Conservation (phyloP, 1,140 invertebrate genomes). For the Aradophagus sp. region DNA sequence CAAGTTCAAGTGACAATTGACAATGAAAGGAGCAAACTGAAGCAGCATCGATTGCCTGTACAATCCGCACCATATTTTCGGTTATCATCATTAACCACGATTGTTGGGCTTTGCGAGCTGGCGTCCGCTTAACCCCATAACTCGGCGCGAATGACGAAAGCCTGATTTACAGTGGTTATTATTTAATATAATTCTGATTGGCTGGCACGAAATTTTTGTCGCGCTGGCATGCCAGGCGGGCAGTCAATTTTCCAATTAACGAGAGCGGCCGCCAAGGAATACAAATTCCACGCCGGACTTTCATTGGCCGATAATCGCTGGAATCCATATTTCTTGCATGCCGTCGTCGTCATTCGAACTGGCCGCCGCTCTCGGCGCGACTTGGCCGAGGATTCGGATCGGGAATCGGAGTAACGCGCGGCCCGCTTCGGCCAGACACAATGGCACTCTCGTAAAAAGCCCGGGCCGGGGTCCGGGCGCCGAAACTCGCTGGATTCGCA, state of each 20-base stretch:
- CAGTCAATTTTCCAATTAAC: constrained; percentile 60
- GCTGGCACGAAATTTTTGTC: constrained; percentile 45
- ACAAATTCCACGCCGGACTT: constrained; percentile 56
- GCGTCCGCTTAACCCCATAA: constrained; percentile 25
- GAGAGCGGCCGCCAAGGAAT: constrained; percentile 57
- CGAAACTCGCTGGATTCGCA: constrained; percentile 63
- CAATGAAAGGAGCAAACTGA: too few relatives aligned
- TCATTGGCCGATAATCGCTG: constrained; percentile 59
- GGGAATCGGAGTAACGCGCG: constrained; percentile 59
- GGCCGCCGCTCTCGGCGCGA: constrained; percentile 32
- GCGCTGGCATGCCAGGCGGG: constrained; percentile 42
- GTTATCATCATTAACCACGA: constrained; percentile 43
- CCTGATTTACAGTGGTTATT: constrained; percentile 53
- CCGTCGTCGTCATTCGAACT: constrained; percentile 54
- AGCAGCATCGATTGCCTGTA: too few relatives aligned
- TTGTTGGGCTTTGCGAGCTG: constrained; percentile 22
- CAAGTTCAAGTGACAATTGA: too few relatives aligned
- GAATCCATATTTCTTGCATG: constrained; percentile 61
- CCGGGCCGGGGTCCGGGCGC: constrained; percentile 45
- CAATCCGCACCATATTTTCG: constrained; percentile 39
- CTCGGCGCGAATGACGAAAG: constrained; percentile 45
- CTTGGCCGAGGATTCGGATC: constrained; percentile 53
- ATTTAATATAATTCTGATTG: constrained; percentile 58
- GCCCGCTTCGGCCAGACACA: constrained; percentile 59
- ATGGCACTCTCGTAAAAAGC: constrained; percentile 67